Evolutionary conservation across 2,888 invertebrate genomes (phyloP), one percentile per base, ranked within the genome.

Genomic region (Stomorhina lunata): DNA sequence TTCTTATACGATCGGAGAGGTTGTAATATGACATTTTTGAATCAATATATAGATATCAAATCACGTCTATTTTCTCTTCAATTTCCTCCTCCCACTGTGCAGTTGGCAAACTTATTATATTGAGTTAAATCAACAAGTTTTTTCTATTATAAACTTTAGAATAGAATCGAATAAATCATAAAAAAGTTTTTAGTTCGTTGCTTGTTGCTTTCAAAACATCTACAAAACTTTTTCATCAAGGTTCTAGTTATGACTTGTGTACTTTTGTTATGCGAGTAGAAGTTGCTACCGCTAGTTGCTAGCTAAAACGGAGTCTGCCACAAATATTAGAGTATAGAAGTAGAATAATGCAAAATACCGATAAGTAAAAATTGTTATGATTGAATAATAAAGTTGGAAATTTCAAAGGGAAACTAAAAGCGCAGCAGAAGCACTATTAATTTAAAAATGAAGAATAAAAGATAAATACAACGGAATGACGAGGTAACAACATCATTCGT

Each of bases 331-430:
- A 10, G 25, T 22, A 22, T 2, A 69, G 50, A 68, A 63, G 25
- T 2, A 69, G 50, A 68, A 63, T 48, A 69, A 69, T 65, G 61
- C 75, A 69, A 63, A 73, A 63, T 61, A 53, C 29, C 43, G 61
- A 80, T 80, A 80, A 75, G 45, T 15, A 29, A 69, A 69, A 80
- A 55, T 17, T n/a, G 37, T 45, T 80, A 32, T 80, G 68, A 80
- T 69, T 80, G 69, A 75, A 75, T 57, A 69, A 29, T 37, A 75
- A 75, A 57, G 45, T 63, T 32, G 4, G 29, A 12, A 10, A 25
- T 27, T 27, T 5, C 4, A 32, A 9, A 32, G 4, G 4, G 4
- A 32, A 32, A 6, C 32, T 32, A 6, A 32, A 6, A 32, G 32
- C 9, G 9, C 32, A 32, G 9, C 4, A 32, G 17, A 17, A 37